phyloP scores from a whole-genome alignment of 1,140 invertebrate species.

The Caenorhabditis brenneri region DNA sequence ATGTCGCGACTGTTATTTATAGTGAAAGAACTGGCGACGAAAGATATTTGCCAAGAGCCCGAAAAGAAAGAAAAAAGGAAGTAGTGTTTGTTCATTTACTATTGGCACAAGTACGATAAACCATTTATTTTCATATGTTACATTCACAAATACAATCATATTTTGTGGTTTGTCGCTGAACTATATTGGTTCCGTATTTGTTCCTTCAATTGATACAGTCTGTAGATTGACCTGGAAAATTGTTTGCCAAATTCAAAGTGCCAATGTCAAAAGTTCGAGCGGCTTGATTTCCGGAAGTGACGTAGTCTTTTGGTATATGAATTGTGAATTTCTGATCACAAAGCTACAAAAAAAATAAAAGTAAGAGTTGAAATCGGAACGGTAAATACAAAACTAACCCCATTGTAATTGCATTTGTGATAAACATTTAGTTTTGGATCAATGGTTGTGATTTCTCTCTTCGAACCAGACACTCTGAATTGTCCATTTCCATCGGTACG shows the following conservation, averaged over 20 bases:
- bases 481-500: constrained; percentile 31
- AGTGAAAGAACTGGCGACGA: neutral
- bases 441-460: constrained; percentile 34
- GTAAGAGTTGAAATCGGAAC: neutral
- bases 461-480: constrained; percentile 23
- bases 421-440: constrained; percentile 44
- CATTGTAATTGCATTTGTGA: constrained; percentile 47
- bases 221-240: constrained; percentile 63
- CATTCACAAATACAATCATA: neutral
- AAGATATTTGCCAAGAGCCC: neutral
- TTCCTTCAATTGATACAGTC: constrained; percentile 62
- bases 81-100: constrained; percentile 25
- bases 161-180: constrained; percentile 8
- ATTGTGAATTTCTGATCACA: constrained; percentile 59
- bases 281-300: constrained; percentile 58
- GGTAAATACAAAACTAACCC: neutral
- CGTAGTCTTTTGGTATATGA: constrained; percentile 65
- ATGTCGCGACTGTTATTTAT: constrained; percentile 3
- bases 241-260: constrained; percentile 62
- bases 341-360: constrained; percentile 7
- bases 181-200: constrained; percentile 26
- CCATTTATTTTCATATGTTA: constrained; percentile 27
- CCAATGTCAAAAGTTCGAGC: constrained; percentile 62
- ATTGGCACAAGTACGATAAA: constrained; percentile 33
- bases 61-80: neutral